Base-by-base conservation (phyloP, 1,140 invertebrate genomes). In the Zaprionus capensis region DNA sequence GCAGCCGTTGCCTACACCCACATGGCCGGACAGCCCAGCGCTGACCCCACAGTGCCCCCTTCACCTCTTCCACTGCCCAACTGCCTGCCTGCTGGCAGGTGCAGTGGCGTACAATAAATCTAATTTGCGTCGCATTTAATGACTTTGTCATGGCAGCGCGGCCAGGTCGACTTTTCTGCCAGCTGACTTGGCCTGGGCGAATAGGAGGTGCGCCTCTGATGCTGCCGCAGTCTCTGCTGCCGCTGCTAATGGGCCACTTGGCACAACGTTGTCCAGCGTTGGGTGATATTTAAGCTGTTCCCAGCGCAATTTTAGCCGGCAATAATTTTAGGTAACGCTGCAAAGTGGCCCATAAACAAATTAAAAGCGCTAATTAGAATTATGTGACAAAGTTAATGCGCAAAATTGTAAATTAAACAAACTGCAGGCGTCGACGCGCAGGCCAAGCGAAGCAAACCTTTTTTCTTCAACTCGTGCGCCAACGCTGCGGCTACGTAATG, bases 91-190 rank as follows among this genome's bases (percentile, higher is more conserved):
- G 81, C 76, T 82, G 76, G 76, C 76, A 80, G 83, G 79, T 91
- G 88, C 88, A 91, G 76, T 76, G 81, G 84, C 71, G 79, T 80
- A 87, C 91, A 80, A 91, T 91, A 91, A 92, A 92, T 92, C 91
- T 92, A 92, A 92, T 92, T 92, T 92, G 86, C 79, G 91, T 91
- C 91, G 87, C 83, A 91, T 92, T 88, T 92, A 92, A 91, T 91
- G 91, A 91, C 91, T 91, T 88, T 91, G 91, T 91, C 91, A 76
- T 76, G 73, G 73, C 68, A 76, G 53, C 83, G 46, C 71, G 53
- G 26, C 46, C 73, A 73, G 58, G 46, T 20, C 38, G 56, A 66
- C 80, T 80, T 66, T 62, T 67, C 66, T 66, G 34, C 51, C 61
- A 71, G 38, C 38, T 41, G 38, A 41, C 38, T 41, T 41, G 38